Conservation (phyloP, 2,888 invertebrate species). For the Synanthedon formicaeformis region DNA sequence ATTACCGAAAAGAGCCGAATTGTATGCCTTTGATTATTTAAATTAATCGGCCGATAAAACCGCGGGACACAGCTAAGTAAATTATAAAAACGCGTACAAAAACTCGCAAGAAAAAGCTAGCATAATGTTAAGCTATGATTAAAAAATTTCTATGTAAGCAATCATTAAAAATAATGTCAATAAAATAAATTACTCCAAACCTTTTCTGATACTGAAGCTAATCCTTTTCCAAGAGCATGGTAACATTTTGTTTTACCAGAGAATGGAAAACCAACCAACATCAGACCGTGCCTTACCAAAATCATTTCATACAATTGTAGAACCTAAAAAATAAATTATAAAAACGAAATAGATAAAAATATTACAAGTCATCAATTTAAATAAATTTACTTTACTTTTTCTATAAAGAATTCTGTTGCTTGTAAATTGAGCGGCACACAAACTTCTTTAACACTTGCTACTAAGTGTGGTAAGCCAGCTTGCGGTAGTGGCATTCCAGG, state of each 20-base stretch:
- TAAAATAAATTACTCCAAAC: conserved; percentile 30
- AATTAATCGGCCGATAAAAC: too few species aligned
- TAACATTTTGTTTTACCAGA: conserved; percentile 93
- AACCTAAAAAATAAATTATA: conserved; percentile 24
- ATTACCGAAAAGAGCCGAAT: neutral
- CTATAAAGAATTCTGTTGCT: conserved; percentile 85
- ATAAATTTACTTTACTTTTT: conserved; percentile 71
- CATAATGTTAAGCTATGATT: neutral
- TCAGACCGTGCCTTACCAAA: conserved; percentile 92
- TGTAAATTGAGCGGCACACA: conserved; percentile 83
- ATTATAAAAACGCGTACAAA: too few species aligned
- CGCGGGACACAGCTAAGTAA: neutral
- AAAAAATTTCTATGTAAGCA: too few species aligned
- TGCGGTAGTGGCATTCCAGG: conserved; percentile 84
- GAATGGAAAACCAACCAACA: conserved; percentile 93
- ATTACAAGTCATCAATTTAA: neutral
- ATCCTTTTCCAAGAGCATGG: conserved; percentile 82
- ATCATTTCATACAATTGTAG: conserved; percentile 94
- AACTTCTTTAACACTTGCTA: conserved; percentile 62
- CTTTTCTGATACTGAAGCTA: conserved; percentile 82
- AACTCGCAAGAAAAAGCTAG: too few species aligned
- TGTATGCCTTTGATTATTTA: neutral
- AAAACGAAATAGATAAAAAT: neutral
- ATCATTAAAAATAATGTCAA: neutral
- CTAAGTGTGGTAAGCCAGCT: conserved; percentile 79